Percentiles rank a stretch among this genome's conserved stretches.
Conservation (phyloP, 2,888 invertebrate species). For the Carcina quercana region DNA sequence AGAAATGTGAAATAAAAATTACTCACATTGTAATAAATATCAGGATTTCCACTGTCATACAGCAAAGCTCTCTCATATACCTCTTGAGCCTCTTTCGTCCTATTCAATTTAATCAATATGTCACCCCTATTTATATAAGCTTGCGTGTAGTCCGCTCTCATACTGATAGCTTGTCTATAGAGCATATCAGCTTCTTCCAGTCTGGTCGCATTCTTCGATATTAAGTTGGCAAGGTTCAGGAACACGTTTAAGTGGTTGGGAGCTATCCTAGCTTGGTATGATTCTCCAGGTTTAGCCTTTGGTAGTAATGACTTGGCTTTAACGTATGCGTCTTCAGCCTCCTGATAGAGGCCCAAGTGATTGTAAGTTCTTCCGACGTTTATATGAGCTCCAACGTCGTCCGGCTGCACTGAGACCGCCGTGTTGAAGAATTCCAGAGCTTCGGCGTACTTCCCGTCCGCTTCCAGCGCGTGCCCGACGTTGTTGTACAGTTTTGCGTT, state of each 20-base stretch:
- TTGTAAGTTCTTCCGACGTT: constrained; percentile 97
- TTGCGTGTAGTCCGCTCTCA: constrained; percentile 96
- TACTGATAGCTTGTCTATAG: constrained; percentile 96
- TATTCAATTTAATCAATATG: constrained; percentile 94
- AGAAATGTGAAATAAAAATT: too few species aligned
- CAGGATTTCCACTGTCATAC: constrained; percentile 95
- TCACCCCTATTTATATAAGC: constrained; percentile 98
- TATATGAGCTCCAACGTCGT: constrained; percentile 97
- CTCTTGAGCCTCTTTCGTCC: constrained; percentile 94
- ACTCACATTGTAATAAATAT: constrained; percentile 95
- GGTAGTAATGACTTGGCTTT: constrained; percentile 92
- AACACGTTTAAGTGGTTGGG: constrained; percentile 97
- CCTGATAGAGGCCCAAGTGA: constrained; percentile 81
- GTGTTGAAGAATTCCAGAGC: constrained; percentile 94
- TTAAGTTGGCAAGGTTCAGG: constrained; percentile 94
- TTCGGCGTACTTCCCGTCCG: constrained; percentile 78
- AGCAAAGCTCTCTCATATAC: constrained; percentile 94
- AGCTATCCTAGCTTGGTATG: constrained; percentile 95
- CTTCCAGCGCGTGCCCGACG: constrained; percentile 96
- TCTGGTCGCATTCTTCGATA: constrained; percentile 93
- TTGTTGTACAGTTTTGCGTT: constrained; percentile 98
- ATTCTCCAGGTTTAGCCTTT: constrained; percentile 93
- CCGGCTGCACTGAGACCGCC: constrained; percentile 94
- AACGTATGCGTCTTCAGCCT: constrained; percentile 95
- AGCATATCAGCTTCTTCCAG: constrained; percentile 95